These are phyloP conservation scores for Rhinoraja longicauda DNA, from an alignment of 2,797 vertebrate species.

Conservation along the genomic window DNA sequence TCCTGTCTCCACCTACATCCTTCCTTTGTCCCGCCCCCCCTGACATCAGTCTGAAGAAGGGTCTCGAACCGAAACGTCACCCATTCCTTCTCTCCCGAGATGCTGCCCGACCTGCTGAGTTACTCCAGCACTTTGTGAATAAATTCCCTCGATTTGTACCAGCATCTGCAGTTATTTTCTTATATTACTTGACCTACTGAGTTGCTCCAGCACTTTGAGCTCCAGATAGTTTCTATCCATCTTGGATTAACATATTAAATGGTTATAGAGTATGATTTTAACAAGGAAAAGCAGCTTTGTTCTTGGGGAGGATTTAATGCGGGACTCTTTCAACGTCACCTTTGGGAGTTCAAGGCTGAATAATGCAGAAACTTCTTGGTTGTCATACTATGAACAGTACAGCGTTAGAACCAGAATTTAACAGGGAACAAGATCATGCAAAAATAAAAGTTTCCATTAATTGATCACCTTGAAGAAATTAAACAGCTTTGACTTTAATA, in stretches of 20 bases:
- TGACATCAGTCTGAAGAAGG: too few relatives aligned
- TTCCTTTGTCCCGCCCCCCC: too few relatives aligned
- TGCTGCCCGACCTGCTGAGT: too few relatives aligned
- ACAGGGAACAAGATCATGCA: not conserved
- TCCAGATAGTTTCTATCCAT: not conserved
- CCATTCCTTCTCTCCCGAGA: too few relatives aligned
- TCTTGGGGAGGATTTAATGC: not conserved
- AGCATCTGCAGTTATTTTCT: too few relatives aligned
- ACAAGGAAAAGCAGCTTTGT: not conserved
- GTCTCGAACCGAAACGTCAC: too few relatives aligned
- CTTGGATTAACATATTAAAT: not conserved
- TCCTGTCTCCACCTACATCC: too few relatives aligned
- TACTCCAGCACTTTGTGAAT: too few relatives aligned
- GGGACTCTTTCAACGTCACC: not conserved
- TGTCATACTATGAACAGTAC: not conserved
- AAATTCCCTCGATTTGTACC: too few relatives aligned
- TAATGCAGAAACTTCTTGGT: not conserved
- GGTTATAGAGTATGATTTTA: not conserved
- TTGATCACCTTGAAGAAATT: not conserved
- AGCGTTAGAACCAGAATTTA: not conserved
- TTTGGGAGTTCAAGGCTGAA: not conserved
- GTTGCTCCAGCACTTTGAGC: too few relatives aligned
- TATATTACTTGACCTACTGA: too few relatives aligned
- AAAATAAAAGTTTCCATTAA: not conserved
- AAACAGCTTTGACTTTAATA: not conserved